Percentiles rank a stretch among this genome's conserved stretches.
phyloP scores from a whole-genome alignment of 2,113 vertebrate species.

The Oceanodroma tethys region DNA sequence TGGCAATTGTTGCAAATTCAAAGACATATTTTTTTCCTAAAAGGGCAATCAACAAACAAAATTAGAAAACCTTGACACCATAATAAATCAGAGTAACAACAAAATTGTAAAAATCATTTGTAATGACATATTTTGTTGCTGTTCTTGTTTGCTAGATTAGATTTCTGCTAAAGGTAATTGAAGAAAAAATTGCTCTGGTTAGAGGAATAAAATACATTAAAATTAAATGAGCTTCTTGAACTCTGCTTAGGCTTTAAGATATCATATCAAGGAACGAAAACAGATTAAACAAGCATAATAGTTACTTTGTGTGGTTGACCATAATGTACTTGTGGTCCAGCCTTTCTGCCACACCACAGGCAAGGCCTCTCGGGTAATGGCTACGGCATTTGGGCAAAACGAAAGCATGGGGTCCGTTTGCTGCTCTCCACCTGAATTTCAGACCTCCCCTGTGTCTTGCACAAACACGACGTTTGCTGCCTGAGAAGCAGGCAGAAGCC shows the following conservation, averaged over 20 bases:
- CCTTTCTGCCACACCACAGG: background rate
- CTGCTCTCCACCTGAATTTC: background rate
- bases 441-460: background rate
- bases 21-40: background rate
- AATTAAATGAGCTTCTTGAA: slow-evolving; percentile 33
- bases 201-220: slow-evolving; percentile 44
- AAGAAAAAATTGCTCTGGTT: slow-evolving; percentile 51
- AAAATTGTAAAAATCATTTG: slow-evolving; percentile 50
- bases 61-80: slow-evolving; percentile 19
- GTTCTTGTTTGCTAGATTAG: slow-evolving; percentile 46
- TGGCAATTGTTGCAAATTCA: background rate
- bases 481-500: background rate
- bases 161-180: slow-evolving; percentile 53
- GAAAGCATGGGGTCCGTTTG: background rate
- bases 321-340: background rate
- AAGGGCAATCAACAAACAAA: slow-evolving; percentile 29
- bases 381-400: background rate
- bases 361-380: background rate
- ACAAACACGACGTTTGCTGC: background rate
- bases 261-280: background rate
- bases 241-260: background rate
- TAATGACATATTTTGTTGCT: slow-evolving; percentile 49
- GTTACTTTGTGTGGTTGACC: background rate
- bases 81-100: slow-evolving; percentile 38
- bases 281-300: background rate